Evolutionary conservation across 1,140 invertebrate genomes (phyloP), one percentile per base, ranked within the genome.

Genomic region (Tribolium madens): DNA sequence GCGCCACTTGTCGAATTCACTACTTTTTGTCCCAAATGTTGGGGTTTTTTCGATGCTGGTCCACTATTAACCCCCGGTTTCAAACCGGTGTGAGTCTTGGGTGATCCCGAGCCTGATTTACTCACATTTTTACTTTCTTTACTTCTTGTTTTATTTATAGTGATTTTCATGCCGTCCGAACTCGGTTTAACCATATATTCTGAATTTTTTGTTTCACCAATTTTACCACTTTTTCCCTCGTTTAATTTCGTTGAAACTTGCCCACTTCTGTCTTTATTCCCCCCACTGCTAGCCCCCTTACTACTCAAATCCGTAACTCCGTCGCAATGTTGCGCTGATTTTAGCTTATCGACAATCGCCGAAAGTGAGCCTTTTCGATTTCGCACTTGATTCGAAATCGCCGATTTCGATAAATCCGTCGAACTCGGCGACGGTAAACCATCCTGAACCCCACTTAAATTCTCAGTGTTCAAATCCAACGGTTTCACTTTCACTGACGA

Each of bases 141-240:
- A 12, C 89, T 91, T 72, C 91, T 88, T 0, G 94, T 94, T 87
- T 96, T 96, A 81, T 96, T 96, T 5, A 96, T 95, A 0, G 94
- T 97, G 64, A 97, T 90, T 84, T 96, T 97, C 86, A 96, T 94
- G 0, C 94, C 95, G 81, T 95, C 94, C 0, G 91, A 92, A 79
- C 93, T 94, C 31, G 91, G 92, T 81, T 95, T 95, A 0, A 95
- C 92, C 91, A 95, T 95, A 80, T 96, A 97, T 80, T 96, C 95
- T 0, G 91, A 91, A 83, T 92, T 93, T 86, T 94, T 94, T 53
- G 86, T 88, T 71, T 91, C 91, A 7, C 87, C 87, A 0, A 88
- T 83, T 79, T 89, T 89, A 17, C 86, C 86, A 42, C 85, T 80
- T 73, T 82, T 86, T 85, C 90, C 90, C n/a, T 88, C 86, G 10